phyloP scores from a whole-genome alignment of 2,888 invertebrate species.

The Conops quadrifasciatus region DNA sequence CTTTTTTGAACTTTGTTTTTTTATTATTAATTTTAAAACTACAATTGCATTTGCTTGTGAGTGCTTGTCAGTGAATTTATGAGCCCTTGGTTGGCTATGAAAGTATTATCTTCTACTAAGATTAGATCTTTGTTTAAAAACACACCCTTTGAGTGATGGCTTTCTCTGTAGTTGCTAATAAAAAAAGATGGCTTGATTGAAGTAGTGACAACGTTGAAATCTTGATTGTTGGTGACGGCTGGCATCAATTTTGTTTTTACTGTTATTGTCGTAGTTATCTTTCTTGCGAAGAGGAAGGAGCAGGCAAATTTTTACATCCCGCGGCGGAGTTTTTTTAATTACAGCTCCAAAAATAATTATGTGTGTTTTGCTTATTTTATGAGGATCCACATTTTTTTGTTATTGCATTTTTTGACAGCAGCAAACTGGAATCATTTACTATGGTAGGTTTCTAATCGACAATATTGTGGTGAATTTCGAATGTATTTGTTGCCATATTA shows the following conservation, averaged over 20 bases:
- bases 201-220: no score
- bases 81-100: no score
- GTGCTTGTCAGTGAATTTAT: no score
- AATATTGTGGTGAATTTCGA: background rate
- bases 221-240: constrained; percentile 7
- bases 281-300: background rate
- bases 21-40: no score
- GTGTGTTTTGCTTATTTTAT: background rate
- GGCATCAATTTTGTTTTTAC: background rate
- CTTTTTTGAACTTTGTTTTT: no score
- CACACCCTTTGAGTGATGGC: no score
- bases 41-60: no score
- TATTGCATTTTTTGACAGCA: constrained; percentile 24
- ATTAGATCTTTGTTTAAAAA: no score
- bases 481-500: background rate
- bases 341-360: background rate
- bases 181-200: no score
- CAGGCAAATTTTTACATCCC: no score
- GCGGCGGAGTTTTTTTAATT: background rate
- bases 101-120: no score
- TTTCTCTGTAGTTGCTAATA: no score
- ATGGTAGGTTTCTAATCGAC: background rate
- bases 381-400: constrained; percentile 2
- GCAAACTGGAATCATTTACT: background rate
- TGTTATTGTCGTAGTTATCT: background rate